Conservation (phyloP, 2,797 vertebrate species). For the Triplophysa bombifrons region DNA sequence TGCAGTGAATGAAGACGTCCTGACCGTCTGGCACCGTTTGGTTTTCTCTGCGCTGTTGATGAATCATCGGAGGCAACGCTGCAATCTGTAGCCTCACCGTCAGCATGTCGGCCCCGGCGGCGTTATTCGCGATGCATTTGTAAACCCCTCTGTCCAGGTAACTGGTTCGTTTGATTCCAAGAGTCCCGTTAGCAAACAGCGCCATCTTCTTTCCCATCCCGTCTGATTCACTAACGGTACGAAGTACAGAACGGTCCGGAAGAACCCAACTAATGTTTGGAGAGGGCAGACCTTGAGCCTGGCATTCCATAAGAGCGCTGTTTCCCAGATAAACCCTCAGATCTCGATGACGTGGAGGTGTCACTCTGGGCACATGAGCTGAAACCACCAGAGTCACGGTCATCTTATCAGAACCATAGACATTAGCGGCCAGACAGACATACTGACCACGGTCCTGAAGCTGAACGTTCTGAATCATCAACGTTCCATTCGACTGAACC, state of each 20-base stretch:
- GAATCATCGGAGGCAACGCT: constrained; percentile 86
- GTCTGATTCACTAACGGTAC: constrained; percentile 60
- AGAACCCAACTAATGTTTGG: constrained; percentile 92
- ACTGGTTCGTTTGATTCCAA: constrained; percentile 78
- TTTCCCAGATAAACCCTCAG: constrained; percentile 87
- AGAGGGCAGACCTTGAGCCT: constrained; percentile 81
- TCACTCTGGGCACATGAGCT: constrained; percentile 83
- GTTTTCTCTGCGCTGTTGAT: constrained; percentile 82
- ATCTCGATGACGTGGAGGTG: constrained; percentile 79
- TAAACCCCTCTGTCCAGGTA: constrained; percentile 87
- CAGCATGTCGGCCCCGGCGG: constrained; percentile 85
- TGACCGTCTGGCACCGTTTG: constrained; percentile 77
- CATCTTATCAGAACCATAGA: constrained; percentile 82
- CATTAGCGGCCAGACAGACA: constrained; percentile 85
- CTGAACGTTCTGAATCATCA: constrained; percentile 84
- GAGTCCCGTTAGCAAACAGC: constrained; percentile 83
- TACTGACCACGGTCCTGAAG: constrained; percentile 92
- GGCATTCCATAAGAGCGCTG: constrained; percentile 82
- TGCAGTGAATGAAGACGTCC: constrained; percentile 85
- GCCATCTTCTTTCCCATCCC: constrained; percentile 65
- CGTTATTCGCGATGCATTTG: constrained; percentile 90
- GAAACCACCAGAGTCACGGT: constrained; percentile 79
- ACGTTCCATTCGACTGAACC: constrained; percentile 87
- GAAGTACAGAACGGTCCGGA: constrained; percentile 81
- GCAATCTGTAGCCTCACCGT: constrained; percentile 86